Conservation (phyloP, 1,140 invertebrate genomes). For the Drosophila nannoptera region DNA sequence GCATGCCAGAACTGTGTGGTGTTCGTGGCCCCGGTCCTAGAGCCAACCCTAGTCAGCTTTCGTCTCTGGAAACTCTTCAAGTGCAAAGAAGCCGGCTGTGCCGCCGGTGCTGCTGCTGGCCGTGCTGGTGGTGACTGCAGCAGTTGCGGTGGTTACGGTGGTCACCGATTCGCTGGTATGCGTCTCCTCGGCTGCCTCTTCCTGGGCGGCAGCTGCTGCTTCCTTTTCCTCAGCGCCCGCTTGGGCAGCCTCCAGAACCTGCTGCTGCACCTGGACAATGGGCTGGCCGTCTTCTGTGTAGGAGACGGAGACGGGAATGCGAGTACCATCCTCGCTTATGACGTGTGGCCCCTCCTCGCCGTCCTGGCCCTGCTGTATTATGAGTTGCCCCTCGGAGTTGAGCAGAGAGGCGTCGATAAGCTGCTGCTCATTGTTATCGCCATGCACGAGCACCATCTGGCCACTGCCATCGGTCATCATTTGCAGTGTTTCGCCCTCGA, state of each 20-base stretch:
- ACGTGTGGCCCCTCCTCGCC: conserved; percentile 75
- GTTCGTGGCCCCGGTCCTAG: conserved; percentile 50
- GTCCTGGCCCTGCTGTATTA: conserved; percentile 77
- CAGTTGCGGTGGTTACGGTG: conserved; percentile 32
- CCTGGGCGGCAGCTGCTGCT: conserved; percentile 36
- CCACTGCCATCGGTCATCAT: conserved; percentile 78
- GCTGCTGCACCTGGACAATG: conserved; percentile 74
- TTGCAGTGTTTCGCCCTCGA: conserved; percentile 77
- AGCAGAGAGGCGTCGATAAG: conserved; percentile 77
- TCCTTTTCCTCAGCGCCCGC: conserved; percentile 50
- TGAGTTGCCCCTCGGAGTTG: conserved; percentile 75
- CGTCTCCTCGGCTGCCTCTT: conserved; percentile 47
- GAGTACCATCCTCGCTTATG: conserved; percentile 77
- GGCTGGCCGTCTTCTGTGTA: conserved; percentile 76
- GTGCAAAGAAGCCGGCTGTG: conserved; percentile 66
- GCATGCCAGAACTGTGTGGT: conserved; percentile 63
- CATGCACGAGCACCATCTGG: conserved; percentile 79
- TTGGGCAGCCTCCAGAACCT: conserved; percentile 58
- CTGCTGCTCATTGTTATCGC: conserved; percentile 77
- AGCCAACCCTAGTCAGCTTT: conserved; percentile 75
- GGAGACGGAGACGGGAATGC: conserved; percentile 77
- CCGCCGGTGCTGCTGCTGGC: conserved; percentile 56
- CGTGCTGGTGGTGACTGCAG: conserved; percentile 58
- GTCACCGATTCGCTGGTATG: conserved; percentile 56
- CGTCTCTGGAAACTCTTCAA: conserved; percentile 71